Conservation (phyloP, 1,140 invertebrate genomes). For the Cyphomyrmex costatus region DNA sequence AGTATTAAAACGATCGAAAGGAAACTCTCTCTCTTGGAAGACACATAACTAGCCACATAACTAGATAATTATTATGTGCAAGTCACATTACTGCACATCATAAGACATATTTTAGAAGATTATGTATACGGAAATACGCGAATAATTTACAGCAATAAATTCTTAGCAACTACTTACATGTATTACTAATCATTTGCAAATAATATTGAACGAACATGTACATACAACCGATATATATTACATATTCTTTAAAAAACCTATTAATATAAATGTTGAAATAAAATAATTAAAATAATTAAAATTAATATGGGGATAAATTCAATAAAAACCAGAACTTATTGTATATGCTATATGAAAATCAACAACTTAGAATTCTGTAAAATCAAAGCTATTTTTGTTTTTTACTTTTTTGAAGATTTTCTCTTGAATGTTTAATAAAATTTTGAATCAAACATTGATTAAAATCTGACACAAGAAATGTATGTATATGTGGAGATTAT, state of each 20-base stretch:
- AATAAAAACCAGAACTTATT: neutral
- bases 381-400: neutral
- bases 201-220: too few species aligned
- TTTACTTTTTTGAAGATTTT: neutral
- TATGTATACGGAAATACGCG: neutral
- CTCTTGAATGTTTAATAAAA: neutral
- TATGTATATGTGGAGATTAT: neutral
- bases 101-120: too few species aligned
- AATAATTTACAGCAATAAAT: constrained; percentile 23
- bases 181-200: too few species aligned
- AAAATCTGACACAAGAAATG: neutral
- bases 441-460: neutral
- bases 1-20: constrained; percentile 21
- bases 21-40: neutral
- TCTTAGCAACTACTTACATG: neutral
- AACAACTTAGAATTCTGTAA: neutral
- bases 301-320: neutral
- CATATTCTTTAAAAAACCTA: too few species aligned
- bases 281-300: neutral
- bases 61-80: neutral
- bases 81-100: neutral
- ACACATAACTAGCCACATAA: neutral
- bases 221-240: too few species aligned
- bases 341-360: neutral
- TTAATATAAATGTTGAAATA: neutral